Conservation (phyloP, 2,888 invertebrate species). For the Gibbula magus region DNA sequence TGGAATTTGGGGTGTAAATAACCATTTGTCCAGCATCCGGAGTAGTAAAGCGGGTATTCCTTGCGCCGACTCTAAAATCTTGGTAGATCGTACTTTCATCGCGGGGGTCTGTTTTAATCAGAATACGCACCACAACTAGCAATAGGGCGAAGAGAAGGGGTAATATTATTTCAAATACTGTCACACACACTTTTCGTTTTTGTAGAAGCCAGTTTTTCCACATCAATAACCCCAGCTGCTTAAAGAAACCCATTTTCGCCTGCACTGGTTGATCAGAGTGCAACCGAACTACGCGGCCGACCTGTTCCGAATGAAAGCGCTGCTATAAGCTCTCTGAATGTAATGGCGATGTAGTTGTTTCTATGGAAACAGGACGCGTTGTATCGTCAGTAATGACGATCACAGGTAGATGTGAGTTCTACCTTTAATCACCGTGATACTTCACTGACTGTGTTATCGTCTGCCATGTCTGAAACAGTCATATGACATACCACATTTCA, state of each 20-base stretch:
- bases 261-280: background rate
- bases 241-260: background rate
- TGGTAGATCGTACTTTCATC: constrained; percentile 19
- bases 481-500: no score
- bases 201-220: constrained; percentile 20
- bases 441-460: no score
- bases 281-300: no score
- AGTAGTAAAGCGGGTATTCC: background rate
- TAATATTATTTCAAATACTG: constrained; percentile 1
- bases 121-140: background rate
- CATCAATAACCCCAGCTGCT: background rate
- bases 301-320: no score
- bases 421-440: no score
- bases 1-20: constrained; percentile 18
- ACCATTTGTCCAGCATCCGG: background rate
- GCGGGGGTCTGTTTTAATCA: constrained; percentile 17
- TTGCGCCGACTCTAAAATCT: background rate
- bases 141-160: background rate
- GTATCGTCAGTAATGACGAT: no score
- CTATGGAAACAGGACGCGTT: no score
- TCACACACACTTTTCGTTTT: constrained; percentile 3
- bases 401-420: no score
- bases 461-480: no score
- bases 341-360: no score
- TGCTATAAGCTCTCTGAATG: no score